Evolutionary conservation across 2,113 vertebrate genomes (phyloP).

Genomic region (Corythaeola cristata): DNA sequence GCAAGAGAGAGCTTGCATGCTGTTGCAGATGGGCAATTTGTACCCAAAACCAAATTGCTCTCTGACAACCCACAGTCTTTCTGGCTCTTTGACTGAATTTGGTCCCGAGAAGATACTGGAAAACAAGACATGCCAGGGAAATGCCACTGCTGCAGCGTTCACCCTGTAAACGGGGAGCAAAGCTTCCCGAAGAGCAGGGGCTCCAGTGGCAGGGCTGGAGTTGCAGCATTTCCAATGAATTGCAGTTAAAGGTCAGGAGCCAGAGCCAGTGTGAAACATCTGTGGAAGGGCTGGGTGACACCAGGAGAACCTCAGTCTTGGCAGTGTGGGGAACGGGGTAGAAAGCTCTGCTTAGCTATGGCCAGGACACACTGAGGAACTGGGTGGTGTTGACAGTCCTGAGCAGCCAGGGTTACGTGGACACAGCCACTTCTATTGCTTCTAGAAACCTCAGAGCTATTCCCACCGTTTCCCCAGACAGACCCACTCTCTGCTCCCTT

Average conservation of each 20-base stretch:
- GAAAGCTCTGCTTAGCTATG: not conserved
- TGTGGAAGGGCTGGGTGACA: not conserved
- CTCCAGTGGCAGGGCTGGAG: not conserved
- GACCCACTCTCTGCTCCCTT: not conserved
- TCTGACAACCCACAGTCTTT: not conserved
- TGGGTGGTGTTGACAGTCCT: not conserved
- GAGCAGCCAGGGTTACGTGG: not conserved
- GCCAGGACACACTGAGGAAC: not conserved
- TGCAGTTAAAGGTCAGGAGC: not conserved
- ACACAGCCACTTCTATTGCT: not conserved
- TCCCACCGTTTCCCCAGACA: not conserved
- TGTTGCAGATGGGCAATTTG: not conserved
- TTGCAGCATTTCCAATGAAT: not conserved
- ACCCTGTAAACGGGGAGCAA: not conserved
- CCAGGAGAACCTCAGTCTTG: not conserved
- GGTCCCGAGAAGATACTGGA: not conserved
- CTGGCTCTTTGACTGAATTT: not conserved
- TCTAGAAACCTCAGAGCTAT: not conserved
- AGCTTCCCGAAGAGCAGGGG: not conserved
- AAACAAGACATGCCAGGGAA: not conserved
- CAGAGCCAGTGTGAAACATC: not conserved
- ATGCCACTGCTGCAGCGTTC: not conserved
- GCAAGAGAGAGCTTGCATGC: not conserved
- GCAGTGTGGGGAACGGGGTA: not conserved
- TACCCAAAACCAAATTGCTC: not conserved